Conservation (phyloP, 2,797 vertebrate species). For the Meriones psammophilus region DNA sequence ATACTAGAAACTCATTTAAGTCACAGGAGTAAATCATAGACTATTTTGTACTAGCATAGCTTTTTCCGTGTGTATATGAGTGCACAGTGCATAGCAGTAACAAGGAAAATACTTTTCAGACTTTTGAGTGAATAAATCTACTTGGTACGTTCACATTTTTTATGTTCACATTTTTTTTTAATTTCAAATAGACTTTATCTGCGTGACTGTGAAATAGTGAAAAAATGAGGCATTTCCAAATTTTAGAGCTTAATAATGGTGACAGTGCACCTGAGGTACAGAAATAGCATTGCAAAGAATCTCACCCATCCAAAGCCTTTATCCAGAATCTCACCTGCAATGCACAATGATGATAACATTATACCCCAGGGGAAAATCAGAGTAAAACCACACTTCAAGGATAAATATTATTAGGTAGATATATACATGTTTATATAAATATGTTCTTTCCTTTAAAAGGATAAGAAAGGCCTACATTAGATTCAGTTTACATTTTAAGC, state of each 20-base stretch:
- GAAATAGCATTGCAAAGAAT: neutral
- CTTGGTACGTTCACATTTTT: neutral
- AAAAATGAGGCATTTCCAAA: neutral
- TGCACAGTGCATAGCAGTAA: neutral
- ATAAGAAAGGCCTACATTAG: neutral
- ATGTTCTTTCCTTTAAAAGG: slow-evolving; percentile 19
- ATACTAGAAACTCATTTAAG: neutral
- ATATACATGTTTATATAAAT: neutral
- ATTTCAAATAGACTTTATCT: neutral
- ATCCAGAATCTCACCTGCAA: neutral
- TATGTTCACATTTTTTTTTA: neutral
- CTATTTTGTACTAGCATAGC: neutral
- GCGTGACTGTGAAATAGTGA: neutral
- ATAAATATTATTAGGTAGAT: neutral
- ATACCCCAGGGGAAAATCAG: neutral
- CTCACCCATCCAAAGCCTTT: neutral
- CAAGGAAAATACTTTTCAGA: neutral
- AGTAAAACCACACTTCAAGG: neutral
- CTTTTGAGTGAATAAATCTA: neutral
- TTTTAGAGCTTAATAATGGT: neutral
- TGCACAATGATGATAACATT: neutral
- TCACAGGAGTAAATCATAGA: neutral
- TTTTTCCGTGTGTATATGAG: neutral
- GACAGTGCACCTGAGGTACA: neutral
- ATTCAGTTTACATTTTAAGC: neutral